Base-by-base conservation (phyloP, 2,113 vertebrate genomes). In the Cryptotis parvus region DNA sequence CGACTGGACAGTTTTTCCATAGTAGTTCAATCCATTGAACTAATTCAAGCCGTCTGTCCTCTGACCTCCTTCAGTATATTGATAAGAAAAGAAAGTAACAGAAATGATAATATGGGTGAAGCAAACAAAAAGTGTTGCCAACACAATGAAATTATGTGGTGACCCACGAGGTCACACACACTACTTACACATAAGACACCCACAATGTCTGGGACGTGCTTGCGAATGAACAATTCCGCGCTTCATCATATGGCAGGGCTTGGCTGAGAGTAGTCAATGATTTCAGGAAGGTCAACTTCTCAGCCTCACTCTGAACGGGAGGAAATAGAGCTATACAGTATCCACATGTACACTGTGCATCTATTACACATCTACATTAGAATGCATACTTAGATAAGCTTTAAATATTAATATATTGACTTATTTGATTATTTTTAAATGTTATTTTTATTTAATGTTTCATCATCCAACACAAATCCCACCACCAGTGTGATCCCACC, bases 281-380 rank as follows among this genome's bases (percentile, higher is more conserved):
- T 77, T 87, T 84, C 39, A 97, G 93, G 91, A 95, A 96, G 29
- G 39, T 79, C 94, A 95, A 75, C 82, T 96, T 96, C 84, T 94
- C 90, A 52, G 22, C 11, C 89, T 96, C 82, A 90, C 22, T 89
- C 94, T 95, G 84, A 95, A 93, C 94, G 82, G 89, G 78, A 91
- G 41, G 61, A 52, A 79, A 92, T 90, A 94, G 82, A n/a, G 87
- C 49, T 24, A 4, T 58, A 58, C 8, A 55, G 22, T 58, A 58
- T 58, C 55, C 55, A 22, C 20, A 58, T 58, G 24, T 58, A 24
- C 20, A 58, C 22, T 58, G 55, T 20, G 24, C 55, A 58, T 24
- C 55, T 58, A 24, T 58, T 58, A 58, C 55, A 58, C 55, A 18
- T 24, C 55, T 58, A 24, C 55, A 58, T 58, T 58, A 58, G 55